Conservation (phyloP, 2,113 vertebrate genomes). For the Osmerus eperlanus region DNA sequence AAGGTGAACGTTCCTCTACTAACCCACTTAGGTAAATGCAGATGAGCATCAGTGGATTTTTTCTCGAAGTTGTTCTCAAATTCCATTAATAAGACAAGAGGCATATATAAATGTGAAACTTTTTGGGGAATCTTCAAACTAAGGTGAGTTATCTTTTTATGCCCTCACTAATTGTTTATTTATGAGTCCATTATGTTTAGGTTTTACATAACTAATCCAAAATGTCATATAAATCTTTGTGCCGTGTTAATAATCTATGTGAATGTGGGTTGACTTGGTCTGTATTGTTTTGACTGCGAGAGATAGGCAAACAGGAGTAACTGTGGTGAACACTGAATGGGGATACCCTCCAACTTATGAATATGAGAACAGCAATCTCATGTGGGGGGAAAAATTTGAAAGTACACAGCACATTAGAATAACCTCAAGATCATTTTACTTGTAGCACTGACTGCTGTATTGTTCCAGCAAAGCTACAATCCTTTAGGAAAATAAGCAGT, state of each 20-base stretch:
- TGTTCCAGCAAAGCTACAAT: constrained; percentile 77
- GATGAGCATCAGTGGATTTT: constrained; percentile 48
- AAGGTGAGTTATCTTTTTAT: constrained; percentile 49
- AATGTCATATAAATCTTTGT: background rate
- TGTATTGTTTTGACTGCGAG: constrained; percentile 49
- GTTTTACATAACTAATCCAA: background rate
- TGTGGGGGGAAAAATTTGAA: constrained; percentile 77
- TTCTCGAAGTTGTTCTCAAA: constrained; percentile 32
- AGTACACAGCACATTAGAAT: constrained; percentile 84
- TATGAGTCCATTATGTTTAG: background rate
- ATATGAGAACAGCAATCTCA: constrained; percentile 79
- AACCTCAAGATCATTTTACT: constrained; percentile 83
- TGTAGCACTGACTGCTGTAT: constrained; percentile 69
- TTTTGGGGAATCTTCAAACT: background rate
- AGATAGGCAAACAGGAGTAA: constrained; percentile 41
- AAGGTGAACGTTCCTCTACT: constrained; percentile 62
- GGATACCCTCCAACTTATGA: constrained; percentile 74
- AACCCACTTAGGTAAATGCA: constrained; percentile 66
- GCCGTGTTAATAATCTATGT: background rate
- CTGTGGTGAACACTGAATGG: constrained; percentile 33
- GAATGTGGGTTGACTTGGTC: constrained; percentile 26
- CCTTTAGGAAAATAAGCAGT: constrained; percentile 87
- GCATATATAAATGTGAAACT: constrained; percentile 18
- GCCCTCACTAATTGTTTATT: background rate
- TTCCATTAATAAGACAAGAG: constrained; percentile 21